Conservation (phyloP, 2,888 invertebrate species). For the Argyresthia goedartella region DNA sequence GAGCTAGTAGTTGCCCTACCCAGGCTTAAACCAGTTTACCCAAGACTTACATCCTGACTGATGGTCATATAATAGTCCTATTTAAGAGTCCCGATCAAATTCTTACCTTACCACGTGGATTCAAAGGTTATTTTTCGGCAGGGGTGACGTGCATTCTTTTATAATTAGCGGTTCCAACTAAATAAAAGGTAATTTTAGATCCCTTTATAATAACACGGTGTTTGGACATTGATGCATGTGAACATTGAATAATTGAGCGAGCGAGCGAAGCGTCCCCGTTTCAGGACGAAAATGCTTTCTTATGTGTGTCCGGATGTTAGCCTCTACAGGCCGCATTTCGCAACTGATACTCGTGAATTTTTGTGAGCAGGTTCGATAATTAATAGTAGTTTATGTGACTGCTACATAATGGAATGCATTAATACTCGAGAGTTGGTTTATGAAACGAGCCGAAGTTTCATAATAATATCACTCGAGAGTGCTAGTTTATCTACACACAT, state of each 20-base stretch:
- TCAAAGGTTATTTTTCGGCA: neutral
- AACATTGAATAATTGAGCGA: neutral
- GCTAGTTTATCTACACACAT: too few relatives aligned
- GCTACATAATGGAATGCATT: too few relatives aligned
- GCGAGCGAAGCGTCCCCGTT: neutral
- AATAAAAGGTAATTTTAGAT: conserved; percentile 35
- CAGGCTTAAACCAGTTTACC: conserved; percentile 28
- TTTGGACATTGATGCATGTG: conserved; percentile 8
- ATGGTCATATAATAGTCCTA: conserved; percentile 37
- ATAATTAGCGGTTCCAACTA: conserved; percentile 36
- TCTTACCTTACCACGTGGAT: conserved; percentile 25
- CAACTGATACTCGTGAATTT: too few relatives aligned
- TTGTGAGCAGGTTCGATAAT: too few relatives aligned
- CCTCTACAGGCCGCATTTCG: too few relatives aligned
- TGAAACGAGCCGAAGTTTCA: too few relatives aligned
- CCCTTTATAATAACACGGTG: conserved; percentile 30
- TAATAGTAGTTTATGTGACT: too few relatives aligned
- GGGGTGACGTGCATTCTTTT: conserved; percentile 25
- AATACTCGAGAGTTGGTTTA: too few relatives aligned
- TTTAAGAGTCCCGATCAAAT: conserved; percentile 28
- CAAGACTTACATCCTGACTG: conserved; percentile 13
- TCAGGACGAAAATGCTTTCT: too few relatives aligned
- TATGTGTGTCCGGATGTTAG: too few relatives aligned
- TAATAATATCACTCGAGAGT: too few relatives aligned
- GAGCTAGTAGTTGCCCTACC: conserved; percentile 15